Conservation (phyloP, 2,888 invertebrate genomes). For the Stenodera caucasica region DNA sequence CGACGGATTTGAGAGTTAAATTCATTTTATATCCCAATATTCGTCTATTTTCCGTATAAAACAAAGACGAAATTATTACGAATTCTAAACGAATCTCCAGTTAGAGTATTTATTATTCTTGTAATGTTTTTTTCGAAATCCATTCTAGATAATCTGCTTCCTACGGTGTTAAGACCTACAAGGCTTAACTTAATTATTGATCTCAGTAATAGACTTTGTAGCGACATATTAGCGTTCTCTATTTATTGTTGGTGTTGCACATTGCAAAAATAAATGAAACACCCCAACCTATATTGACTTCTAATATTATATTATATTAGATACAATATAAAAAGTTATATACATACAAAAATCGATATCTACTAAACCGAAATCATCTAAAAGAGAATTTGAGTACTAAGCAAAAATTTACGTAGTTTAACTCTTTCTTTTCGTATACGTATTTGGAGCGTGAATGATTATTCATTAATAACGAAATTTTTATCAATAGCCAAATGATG, state of each 20-base stretch:
- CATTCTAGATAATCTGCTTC: conserved; percentile 28
- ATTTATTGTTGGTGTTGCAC: conserved; percentile 19
- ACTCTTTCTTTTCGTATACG: not conserved
- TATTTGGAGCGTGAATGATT: not conserved
- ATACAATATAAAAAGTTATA: too few species aligned
- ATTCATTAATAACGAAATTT: not conserved
- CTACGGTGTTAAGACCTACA: conserved; percentile 29
- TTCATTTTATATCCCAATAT: too few species aligned
- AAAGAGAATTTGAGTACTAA: not conserved
- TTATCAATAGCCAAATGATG: not conserved
- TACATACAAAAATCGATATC: not conserved
- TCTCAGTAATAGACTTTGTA: conserved; percentile 21
- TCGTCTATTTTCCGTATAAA: not conserved
- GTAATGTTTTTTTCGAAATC: conserved; percentile 31
- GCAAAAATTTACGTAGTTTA: not conserved
- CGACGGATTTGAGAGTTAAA: too few species aligned
- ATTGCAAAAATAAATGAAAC: not conserved
- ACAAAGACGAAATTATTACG: conserved; percentile 22
- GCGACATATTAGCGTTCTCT: conserved; percentile 27
- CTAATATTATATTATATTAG: too few species aligned
- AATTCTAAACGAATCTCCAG: conserved; percentile 21
- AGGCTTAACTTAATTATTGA: conserved; percentile 31
- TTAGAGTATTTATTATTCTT: conserved; percentile 26
- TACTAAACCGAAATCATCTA: not conserved
- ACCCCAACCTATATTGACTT: not conserved